Evolutionary conservation across 2,113 vertebrate species (phyloP).

Genomic region (Vicugna pacos): DNA sequence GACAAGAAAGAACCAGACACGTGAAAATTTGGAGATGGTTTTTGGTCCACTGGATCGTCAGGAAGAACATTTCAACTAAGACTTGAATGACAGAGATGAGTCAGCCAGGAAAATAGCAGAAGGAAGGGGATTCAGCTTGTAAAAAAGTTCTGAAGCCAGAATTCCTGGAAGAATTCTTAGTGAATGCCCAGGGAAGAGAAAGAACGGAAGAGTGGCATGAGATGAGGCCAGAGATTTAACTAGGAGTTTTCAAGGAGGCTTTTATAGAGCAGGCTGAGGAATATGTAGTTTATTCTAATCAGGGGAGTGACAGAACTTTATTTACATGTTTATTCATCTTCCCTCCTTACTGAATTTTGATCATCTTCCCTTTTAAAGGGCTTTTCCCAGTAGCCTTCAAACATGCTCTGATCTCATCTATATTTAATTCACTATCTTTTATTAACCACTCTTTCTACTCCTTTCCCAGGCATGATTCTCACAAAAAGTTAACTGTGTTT

Average conservation of each 20-base stretch:
- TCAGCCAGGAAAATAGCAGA: background rate
- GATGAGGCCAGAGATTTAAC: background rate
- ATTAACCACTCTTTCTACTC: background rate
- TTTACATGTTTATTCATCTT: background rate
- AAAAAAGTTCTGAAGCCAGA: background rate
- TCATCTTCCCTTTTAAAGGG: background rate
- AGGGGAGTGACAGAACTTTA: background rate
- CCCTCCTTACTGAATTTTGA: background rate
- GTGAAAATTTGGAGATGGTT: background rate
- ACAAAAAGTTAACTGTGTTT: background rate
- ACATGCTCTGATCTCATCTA: background rate
- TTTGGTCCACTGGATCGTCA: background rate
- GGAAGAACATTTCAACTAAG: background rate
- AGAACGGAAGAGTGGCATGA: background rate
- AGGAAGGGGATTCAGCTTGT: background rate
- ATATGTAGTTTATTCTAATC: background rate
- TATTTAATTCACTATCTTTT: background rate
- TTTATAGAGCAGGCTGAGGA: background rate
- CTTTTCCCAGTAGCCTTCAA: background rate
- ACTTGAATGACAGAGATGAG: background rate
- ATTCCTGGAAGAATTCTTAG: background rate
- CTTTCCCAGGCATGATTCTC: background rate
- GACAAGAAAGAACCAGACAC: background rate
- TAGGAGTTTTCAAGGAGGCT: background rate
- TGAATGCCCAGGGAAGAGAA: background rate